Percentiles rank a stretch among this genome's conserved stretches.
phyloP scores from a whole-genome alignment of 2,888 invertebrate species.

The Parnassius smintheus region DNA sequence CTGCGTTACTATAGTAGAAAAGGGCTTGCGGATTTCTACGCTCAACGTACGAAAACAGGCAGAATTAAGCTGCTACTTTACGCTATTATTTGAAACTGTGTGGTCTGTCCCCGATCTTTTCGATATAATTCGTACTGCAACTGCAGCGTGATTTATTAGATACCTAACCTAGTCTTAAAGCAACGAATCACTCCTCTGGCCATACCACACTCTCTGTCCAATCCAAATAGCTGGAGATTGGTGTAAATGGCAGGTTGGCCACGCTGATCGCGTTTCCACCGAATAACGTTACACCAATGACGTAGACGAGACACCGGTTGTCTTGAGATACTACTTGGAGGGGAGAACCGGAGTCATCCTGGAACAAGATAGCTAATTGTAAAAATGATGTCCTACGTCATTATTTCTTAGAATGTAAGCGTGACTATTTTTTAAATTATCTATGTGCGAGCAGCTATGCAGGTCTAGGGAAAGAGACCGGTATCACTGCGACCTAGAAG shows the following conservation, averaged over 20 bases:
- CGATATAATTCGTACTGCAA: too few species aligned
- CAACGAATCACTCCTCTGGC: constrained; percentile 60
- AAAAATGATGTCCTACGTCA: not conserved
- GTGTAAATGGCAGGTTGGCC: constrained; percentile 80
- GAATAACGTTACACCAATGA: constrained; percentile 82
- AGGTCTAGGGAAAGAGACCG: too few species aligned
- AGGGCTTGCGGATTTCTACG: too few species aligned
- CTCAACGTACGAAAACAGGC: too few species aligned
- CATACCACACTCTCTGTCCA: constrained; percentile 83
- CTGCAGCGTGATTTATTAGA: too few species aligned
- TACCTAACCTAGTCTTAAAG: constrained; percentile 56
- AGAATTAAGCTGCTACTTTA: too few species aligned
- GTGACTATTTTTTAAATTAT: too few species aligned
- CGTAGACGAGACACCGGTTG: constrained; percentile 79
- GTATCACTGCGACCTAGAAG: too few species aligned
- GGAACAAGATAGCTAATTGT: constrained; percentile 32
- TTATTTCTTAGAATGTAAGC: not conserved
- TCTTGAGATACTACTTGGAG: constrained; percentile 76
- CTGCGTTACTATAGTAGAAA: too few species aligned
- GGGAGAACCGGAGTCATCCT: constrained; percentile 90
- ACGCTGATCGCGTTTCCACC: constrained; percentile 75
- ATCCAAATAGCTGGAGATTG: constrained; percentile 72
- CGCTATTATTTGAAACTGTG: too few species aligned
- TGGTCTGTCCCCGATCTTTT: too few species aligned
- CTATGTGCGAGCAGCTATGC: too few species aligned